phyloP scores from a whole-genome alignment of 2,113 vertebrate genomes.

The Ranitomeya variabilis region DNA sequence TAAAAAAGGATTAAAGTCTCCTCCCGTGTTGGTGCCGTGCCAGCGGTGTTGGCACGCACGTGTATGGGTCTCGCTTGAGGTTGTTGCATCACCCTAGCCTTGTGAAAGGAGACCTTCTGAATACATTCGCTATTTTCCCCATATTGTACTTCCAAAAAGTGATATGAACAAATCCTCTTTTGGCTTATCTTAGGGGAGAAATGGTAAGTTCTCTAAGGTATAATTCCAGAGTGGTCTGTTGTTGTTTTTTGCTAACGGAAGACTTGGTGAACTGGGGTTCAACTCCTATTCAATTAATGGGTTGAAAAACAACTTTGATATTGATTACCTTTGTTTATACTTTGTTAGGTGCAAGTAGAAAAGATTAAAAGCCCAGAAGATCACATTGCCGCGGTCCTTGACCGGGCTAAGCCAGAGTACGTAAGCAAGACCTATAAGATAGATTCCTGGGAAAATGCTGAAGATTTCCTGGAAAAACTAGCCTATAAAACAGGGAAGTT shows the following conservation, averaged over 20 bases:
- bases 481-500: constrained; percentile 90
- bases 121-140: too few relatives aligned
- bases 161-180: too few relatives aligned
- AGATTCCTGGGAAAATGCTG: constrained; percentile 83
- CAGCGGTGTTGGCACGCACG: too few relatives aligned
- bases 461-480: constrained; percentile 95
- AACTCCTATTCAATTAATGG: too few relatives aligned
- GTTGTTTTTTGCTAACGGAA: background rate
- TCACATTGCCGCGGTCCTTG: constrained; percentile 87
- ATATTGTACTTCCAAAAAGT: too few relatives aligned
- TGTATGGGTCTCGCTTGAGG: too few relatives aligned
- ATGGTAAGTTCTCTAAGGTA: background rate
- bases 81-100: too few relatives aligned
- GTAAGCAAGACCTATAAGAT: constrained; percentile 93
- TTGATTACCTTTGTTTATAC: background rate
- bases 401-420: constrained; percentile 93
- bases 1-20: too few relatives aligned
- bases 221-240: background rate
- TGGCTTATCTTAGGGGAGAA: background rate
- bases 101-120: too few relatives aligned
- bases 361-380: constrained; percentile 95
- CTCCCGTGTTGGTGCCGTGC: too few relatives aligned
- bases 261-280: too few relatives aligned
- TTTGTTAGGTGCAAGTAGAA: constrained; percentile 93
- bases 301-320: too few relatives aligned